Evolutionary conservation across 2,797 vertebrate species (phyloP).

Genomic region (Todus mexicanus): DNA sequence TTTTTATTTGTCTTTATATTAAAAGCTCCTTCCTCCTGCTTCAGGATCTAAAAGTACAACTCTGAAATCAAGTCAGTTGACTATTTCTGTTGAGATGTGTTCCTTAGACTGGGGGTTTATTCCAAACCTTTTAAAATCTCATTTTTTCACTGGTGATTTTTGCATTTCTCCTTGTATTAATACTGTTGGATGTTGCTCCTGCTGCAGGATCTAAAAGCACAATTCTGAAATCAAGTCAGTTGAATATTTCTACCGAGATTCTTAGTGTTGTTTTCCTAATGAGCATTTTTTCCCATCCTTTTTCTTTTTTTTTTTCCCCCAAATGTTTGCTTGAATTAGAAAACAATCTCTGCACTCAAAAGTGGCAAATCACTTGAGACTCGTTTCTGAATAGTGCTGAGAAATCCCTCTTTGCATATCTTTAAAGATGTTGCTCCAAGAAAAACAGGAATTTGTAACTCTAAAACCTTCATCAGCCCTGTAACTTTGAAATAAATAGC

Average conservation of each 20-base stretch:
- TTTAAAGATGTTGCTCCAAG: conserved; percentile 39
- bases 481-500: conserved; percentile 23
- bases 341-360: conserved; percentile 20
- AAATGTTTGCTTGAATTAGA: conserved; percentile 36
- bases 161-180: neutral
- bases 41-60: neutral
- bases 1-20: neutral
- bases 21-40: neutral
- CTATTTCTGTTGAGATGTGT: neutral
- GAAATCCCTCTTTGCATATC: conserved; percentile 42
- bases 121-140: neutral
- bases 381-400: neutral
- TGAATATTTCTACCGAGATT: neutral
- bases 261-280: neutral
- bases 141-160: neutral
- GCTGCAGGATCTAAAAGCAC: neutral
- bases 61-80: neutral
- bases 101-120: neutral
- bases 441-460: conserved; percentile 24
- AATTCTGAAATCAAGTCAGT: neutral
- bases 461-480: conserved; percentile 8
- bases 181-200: neutral
- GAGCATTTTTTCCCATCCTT: neutral
- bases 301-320: neutral
- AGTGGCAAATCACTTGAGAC: conserved; percentile 37